A percentile compares a stretch with the other conserved stretches of the same genome.
Conservation (phyloP, 1,140 invertebrate species). For the Drosophila pandora region DNA sequence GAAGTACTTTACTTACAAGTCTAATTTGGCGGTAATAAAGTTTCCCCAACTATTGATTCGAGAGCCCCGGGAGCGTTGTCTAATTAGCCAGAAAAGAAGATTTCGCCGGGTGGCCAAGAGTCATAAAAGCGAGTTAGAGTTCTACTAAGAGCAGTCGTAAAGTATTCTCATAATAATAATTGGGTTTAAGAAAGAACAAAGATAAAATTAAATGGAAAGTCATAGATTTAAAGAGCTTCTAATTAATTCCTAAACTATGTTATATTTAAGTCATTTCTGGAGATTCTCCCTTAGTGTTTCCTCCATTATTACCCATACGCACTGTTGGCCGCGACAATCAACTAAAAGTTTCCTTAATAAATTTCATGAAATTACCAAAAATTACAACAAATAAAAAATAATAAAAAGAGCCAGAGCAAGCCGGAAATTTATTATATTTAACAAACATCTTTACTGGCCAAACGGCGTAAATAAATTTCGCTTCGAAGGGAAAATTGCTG, state of each 20-base stretch:
- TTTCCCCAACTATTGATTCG: conserved; percentile 58
- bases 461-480: conserved; percentile 66
- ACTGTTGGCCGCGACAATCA: conserved; percentile 11
- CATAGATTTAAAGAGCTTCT: not conserved
- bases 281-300: not conserved
- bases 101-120: not conserved
- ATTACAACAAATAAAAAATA: conserved; percentile 33
- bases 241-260: not conserved
- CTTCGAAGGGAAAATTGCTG: conserved; percentile 43
- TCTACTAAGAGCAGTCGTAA: conserved; percentile 18
- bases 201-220: conserved; percentile 15
- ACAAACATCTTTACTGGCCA: conserved; percentile 61
- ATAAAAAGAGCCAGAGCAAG: conserved; percentile 6
- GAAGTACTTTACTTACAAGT: conserved; percentile 48
- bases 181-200: conserved; percentile 15
- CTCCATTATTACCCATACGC: conserved; percentile 28
- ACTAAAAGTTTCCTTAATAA: conserved; percentile 39
- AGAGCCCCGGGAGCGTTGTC: conserved; percentile 36
- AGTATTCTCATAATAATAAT: conserved; percentile 35
- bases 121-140: conserved; percentile 31
- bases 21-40: conserved; percentile 62
- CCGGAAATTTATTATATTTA: conserved; percentile 70
- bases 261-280: not conserved
- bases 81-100: conserved; percentile 54
- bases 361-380: conserved; percentile 50